Evolutionary conservation across 37 sponge, comb jelly and placozoan genomes (phyloP).

Genomic region (Diacarnus erythraeanus): DNA sequence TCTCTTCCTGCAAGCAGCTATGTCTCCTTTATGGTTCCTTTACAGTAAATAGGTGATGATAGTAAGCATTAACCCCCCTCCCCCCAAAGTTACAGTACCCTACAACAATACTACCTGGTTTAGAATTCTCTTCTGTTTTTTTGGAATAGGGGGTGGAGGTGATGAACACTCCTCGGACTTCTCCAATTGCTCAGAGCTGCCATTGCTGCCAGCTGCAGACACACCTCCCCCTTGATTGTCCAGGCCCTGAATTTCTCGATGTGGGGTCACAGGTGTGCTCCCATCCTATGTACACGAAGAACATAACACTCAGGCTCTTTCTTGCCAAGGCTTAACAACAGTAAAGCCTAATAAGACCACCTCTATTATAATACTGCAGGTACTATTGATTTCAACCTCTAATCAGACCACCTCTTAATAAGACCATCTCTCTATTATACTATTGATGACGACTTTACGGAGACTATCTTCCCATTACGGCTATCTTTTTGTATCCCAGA

Average conservation of each 20-base stretch:
- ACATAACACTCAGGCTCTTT: too few species aligned
- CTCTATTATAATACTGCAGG: too few species aligned
- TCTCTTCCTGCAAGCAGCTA: too few species aligned
- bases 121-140: constrained; percentile 5
- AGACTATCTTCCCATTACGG: too few species aligned
- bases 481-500: not conserved
- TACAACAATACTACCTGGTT: constrained; percentile 7
- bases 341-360: not conserved
- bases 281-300: not conserved
- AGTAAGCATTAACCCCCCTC: too few species aligned
- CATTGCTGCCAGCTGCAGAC: not conserved
- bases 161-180: too few species aligned
- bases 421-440: not conserved
- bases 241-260: not conserved
- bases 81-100: too few species aligned
- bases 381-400: not conserved
- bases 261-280: constrained; percentile 11
- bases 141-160: constrained; percentile 8
- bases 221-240: not conserved
- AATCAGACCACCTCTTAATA: not conserved
- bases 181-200: not conserved
- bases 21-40: too few species aligned
- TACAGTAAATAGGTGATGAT: too few species aligned
- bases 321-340: too few species aligned
- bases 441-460: too few species aligned